Percentiles rank a stretch among this genome's conserved stretches.
Evolutionary conservation across 2,797 vertebrate species (phyloP).

Genomic region (Meriones psammophilus): DNA sequence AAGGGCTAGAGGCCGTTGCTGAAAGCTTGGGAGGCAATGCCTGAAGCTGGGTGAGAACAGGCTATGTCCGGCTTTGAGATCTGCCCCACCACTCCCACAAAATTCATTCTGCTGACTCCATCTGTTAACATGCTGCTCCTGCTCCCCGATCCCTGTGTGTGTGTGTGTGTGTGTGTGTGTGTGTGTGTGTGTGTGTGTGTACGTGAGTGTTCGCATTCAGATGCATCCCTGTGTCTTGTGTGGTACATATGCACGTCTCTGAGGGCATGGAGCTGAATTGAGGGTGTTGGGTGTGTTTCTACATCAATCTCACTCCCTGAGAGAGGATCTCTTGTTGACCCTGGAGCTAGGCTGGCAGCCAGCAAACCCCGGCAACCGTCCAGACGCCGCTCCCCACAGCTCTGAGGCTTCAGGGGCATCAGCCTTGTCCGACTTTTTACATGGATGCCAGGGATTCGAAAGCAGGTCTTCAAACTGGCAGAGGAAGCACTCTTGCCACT

Average conservation of each 20-base stretch:
- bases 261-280: neutral
- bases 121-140: neutral
- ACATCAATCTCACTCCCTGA: neutral
- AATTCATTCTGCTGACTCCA: neutral
- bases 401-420: neutral
- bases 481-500: neutral
- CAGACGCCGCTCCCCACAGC: neutral
- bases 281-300: neutral
- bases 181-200: no score
- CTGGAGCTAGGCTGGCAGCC: neutral
- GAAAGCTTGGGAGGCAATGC: neutral
- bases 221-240: no score
- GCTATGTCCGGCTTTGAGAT: neutral
- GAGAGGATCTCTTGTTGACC: neutral
- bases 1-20: neutral
- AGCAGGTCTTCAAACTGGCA: neutral
- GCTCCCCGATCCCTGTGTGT: no score
- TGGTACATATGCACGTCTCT: neutral
- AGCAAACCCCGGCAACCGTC: neutral
- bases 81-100: neutral
- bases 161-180: neutral
- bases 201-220: no score
- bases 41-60: neutral
- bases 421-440: neutral
- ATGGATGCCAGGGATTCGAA: neutral